Evolutionary conservation across 2,113 vertebrate species (phyloP).

Genomic region (Axis porcinus): DNA sequence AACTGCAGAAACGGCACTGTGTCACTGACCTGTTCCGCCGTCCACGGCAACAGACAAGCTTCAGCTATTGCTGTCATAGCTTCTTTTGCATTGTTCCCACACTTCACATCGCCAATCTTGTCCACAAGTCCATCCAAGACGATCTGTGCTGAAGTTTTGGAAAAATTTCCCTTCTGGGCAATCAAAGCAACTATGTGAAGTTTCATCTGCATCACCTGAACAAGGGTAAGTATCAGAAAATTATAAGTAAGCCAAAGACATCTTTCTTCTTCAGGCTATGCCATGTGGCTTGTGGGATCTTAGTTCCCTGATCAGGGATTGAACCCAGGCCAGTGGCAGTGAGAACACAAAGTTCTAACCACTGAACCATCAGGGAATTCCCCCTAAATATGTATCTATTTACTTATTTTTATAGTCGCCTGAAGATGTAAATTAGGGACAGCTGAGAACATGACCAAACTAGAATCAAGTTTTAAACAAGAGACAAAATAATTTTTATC

Average conservation of each 20-base stretch:
- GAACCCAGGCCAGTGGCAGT: neutral
- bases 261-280: neutral
- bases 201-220: constrained; percentile 99
- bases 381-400: neutral
- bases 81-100: constrained; percentile 94
- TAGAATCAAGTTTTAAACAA: constrained; percentile 20
- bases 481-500: constrained; percentile 10
- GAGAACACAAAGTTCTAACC: neutral
- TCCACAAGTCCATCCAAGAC: constrained; percentile 96
- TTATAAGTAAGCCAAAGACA: neutral
- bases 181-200: constrained; percentile 92
- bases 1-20: neutral
- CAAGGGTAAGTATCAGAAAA: neutral
- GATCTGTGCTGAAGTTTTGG: constrained; percentile 92
- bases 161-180: constrained; percentile 94
- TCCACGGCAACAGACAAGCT: constrained; percentile 93
- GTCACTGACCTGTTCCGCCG: constrained; percentile 92
- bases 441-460: neutral
- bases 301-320: neutral
- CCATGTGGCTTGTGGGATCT: neutral
- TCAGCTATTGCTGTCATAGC: constrained; percentile 94
- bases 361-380: neutral
- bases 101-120: constrained; percentile 96
- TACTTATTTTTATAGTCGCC: neutral
- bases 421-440: neutral